Evolutionary conservation across 2,797 vertebrate genomes (phyloP).

Genomic region (Coluber constrictor): DNA sequence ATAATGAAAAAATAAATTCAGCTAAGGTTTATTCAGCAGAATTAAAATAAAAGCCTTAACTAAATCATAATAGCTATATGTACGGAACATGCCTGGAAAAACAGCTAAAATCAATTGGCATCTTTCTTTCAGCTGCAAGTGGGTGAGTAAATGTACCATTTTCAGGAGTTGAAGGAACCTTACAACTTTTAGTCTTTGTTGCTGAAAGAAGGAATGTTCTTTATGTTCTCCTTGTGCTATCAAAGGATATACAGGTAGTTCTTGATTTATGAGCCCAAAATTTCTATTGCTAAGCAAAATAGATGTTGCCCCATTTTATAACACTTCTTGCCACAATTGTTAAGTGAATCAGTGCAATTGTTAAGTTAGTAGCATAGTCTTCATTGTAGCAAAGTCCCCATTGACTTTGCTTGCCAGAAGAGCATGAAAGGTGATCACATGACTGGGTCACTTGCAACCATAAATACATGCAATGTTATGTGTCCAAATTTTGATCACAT

Average conservation of each 20-base stretch:
- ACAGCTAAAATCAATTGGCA: slow-evolving; percentile 76
- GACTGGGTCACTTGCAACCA: background rate
- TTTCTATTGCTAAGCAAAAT: background rate
- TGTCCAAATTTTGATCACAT: background rate
- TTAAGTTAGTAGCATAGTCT: background rate
- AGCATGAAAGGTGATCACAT: background rate
- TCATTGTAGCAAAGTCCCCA: too few relatives aligned
- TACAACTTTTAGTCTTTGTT: background rate
- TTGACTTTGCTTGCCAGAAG: too few relatives aligned
- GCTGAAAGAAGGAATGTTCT: background rate
- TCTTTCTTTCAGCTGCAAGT: slow-evolving; percentile 81
- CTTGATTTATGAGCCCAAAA: background rate
- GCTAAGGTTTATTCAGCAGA: background rate
- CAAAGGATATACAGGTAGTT: background rate
- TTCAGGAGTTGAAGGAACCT: too few relatives aligned
- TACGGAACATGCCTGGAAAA: slow-evolving; percentile 74
- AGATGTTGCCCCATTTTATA: background rate
- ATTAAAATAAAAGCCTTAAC: slow-evolving; percentile 66
- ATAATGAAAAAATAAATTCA: background rate
- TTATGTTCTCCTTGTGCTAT: background rate
- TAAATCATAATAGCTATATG: slow-evolving; percentile 74
- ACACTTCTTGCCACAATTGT: background rate
- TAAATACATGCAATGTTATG: background rate
- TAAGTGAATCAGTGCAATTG: background rate
- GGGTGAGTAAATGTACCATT: slow-evolving; percentile 70